Percentiles rank a stretch among this genome's conserved stretches.
These are phyloP conservation scores for Telmatherina bonti DNA, from an alignment of 2,797 vertebrate species.

Conservation along the genomic window DNA sequence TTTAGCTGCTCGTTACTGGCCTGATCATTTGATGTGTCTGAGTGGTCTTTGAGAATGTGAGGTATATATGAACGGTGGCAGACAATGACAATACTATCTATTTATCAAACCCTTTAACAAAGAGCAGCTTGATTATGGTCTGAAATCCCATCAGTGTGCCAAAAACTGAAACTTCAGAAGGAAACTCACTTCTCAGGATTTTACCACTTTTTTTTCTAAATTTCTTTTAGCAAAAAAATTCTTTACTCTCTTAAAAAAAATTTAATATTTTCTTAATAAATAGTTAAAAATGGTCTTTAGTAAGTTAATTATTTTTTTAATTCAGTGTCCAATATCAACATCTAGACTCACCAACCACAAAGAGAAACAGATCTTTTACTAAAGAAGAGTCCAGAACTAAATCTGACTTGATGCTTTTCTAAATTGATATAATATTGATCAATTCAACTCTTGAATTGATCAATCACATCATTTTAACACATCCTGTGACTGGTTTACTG, in stretches of 20 bases:
- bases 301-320: neutral
- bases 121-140: slow-evolving; percentile 38
- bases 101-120: slow-evolving; percentile 59
- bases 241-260: neutral
- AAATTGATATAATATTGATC: too few species aligned
- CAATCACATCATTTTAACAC: neutral
- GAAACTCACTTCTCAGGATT: slow-evolving; percentile 21
- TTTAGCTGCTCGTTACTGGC: slow-evolving; percentile 59
- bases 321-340: neutral
- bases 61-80: slow-evolving; percentile 64
- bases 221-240: neutral
- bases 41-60: slow-evolving; percentile 62
- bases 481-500: neutral
- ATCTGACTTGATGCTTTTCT: too few species aligned
- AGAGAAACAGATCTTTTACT: neutral
- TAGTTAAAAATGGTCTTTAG: neutral
- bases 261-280: neutral
- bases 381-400: neutral
- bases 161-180: slow-evolving; percentile 6
- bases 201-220: neutral
- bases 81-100: slow-evolving; percentile 44
- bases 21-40: slow-evolving; percentile 72
- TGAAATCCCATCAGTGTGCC: slow-evolving; percentile 50
- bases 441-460: neutral
- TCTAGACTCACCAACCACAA: neutral